These are phyloP conservation scores for Limulus polyphemus DNA, from an alignment of 2,888 invertebrate genomes.

Conservation along the genomic window DNA sequence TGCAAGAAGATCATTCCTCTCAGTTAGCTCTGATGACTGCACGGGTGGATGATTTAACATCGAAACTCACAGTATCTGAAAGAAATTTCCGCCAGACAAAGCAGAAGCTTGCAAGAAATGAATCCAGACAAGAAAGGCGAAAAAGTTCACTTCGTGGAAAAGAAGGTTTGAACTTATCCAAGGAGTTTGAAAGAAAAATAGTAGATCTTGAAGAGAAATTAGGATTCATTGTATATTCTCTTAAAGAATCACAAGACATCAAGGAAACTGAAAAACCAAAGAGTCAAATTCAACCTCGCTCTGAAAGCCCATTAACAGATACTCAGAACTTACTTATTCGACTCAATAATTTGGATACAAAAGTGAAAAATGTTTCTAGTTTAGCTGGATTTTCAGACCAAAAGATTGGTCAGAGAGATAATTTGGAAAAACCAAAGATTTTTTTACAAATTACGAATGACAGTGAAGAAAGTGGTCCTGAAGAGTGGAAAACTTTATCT, in stretches of 20 bases:
- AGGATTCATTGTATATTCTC: conserved; percentile 12
- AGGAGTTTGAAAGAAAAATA: conserved; percentile 21
- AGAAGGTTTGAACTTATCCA: conserved; percentile 18
- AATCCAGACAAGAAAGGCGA: conserved; percentile 61
- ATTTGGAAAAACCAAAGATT: conserved; percentile 19
- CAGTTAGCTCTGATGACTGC: conserved; percentile 68
- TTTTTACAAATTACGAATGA: conserved; percentile 6
- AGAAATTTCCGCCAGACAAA: conserved; percentile 60
- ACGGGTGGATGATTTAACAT: conserved; percentile 67
- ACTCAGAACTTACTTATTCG: conserved; percentile 13
- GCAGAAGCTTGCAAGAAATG: conserved; percentile 63
- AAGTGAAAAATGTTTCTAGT: conserved; percentile 11
- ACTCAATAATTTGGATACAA: conserved; percentile 17
- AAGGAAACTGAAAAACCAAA: neutral
- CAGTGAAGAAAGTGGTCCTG: conserved; percentile 6
- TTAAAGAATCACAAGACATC: conserved; percentile 5
- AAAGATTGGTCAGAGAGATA: neutral
- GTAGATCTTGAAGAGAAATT: conserved; percentile 20
- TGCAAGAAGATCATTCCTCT: conserved; percentile 44
- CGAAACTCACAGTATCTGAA: conserved; percentile 65
- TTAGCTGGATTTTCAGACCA: neutral
- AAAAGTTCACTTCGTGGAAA: conserved; percentile 66
- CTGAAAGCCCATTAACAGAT: conserved; percentile 3
- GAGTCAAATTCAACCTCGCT: neutral
- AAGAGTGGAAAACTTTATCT: conserved; percentile 22